phyloP scores from a whole-genome alignment of 2,113 vertebrate genomes.

The Regulus satrapa region DNA sequence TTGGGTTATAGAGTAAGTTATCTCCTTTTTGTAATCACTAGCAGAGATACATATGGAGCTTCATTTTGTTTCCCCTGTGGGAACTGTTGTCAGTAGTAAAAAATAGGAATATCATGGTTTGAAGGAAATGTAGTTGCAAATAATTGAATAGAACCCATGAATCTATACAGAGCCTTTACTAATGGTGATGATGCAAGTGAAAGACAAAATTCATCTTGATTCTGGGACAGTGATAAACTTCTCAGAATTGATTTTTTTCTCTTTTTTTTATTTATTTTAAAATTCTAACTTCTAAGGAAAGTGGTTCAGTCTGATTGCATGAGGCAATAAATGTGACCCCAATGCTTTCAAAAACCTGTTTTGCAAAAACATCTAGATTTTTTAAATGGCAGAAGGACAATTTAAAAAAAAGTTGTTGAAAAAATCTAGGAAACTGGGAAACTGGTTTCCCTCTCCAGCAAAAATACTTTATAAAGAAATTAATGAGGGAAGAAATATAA shows the following conservation, averaged over 20 bases:
- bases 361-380: not conserved
- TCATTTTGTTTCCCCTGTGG: not conserved
- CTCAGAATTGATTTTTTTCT: not conserved
- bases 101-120: not conserved
- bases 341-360: not conserved
- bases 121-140: not conserved
- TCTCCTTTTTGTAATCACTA: not conserved
- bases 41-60: not conserved
- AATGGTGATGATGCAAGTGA: not conserved
- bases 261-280: too few species aligned
- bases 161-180: not conserved
- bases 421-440: not conserved
- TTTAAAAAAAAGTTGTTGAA: not conserved
- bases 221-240: not conserved
- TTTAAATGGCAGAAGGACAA: not conserved
- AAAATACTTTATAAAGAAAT: not conserved
- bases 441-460: not conserved
- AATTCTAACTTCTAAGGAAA: not conserved
- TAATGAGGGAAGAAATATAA: not conserved
- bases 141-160: not conserved
- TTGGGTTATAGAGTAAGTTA: not conserved
- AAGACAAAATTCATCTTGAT: not conserved
- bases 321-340: not conserved
- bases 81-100: not conserved
- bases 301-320: not conserved